Percentiles rank a stretch among this genome's conserved stretches.
These are phyloP conservation scores for Lithosia quadra DNA, from an alignment of 2,888 invertebrate genomes.

Conservation along the genomic window DNA sequence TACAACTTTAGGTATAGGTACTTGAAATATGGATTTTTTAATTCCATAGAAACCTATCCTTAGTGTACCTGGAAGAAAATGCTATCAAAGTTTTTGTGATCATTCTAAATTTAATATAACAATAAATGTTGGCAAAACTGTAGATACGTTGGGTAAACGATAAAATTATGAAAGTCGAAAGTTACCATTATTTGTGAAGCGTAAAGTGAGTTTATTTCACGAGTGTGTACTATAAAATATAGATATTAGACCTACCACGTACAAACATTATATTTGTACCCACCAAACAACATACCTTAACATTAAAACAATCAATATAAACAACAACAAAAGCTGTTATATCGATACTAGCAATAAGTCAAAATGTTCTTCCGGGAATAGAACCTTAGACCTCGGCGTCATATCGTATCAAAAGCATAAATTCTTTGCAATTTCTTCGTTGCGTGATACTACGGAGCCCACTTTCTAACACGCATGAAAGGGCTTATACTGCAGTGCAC, in stretches of 20 bases:
- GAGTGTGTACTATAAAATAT: background rate
- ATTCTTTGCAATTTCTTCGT: constrained; percentile 85
- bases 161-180: too few species aligned
- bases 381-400: constrained; percentile 71
- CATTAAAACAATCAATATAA: background rate
- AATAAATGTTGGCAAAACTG: too few species aligned
- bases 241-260: too few species aligned
- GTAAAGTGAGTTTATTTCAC: too few species aligned
- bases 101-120: too few species aligned
- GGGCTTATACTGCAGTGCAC: constrained; percentile 63
- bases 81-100: too few species aligned
- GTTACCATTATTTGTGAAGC: too few species aligned
- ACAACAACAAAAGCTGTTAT: background rate
- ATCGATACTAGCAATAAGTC: constrained; percentile 46
- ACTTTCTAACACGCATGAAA: constrained; percentile 87
- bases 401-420: constrained; percentile 82
- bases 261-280: background rate
- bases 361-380: constrained; percentile 62
- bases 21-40: too few species aligned
- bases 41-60: too few species aligned
- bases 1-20: too few species aligned
- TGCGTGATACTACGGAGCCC: constrained; percentile 82
- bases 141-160: too few species aligned
- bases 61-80: too few species aligned
- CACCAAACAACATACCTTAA: background rate